Evolutionary conservation across 2,113 vertebrate species (phyloP).

Genomic region (Haemorhous mexicanus): DNA sequence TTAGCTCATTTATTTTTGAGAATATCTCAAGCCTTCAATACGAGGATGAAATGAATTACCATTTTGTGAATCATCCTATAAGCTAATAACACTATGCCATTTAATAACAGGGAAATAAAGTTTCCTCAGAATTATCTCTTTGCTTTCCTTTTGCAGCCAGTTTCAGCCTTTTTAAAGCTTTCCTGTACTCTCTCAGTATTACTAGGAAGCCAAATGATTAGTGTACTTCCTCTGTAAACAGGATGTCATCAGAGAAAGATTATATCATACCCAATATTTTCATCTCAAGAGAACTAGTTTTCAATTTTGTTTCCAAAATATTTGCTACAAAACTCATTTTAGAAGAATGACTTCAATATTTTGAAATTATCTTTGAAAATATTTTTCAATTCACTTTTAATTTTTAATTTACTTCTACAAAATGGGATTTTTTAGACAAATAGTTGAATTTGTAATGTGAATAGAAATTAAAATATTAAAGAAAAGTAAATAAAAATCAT

Average conservation of each 20-base stretch:
- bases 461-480: not conserved
- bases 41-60: not conserved
- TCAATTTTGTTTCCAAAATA: not conserved
- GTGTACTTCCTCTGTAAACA: not conserved
- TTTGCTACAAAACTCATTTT: not conserved
- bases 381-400: not conserved
- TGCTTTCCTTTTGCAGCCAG: not conserved
- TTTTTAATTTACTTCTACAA: not conserved
- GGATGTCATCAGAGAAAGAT: not conserved
- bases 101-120: not conserved
- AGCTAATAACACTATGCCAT: not conserved
- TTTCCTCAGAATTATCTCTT: not conserved
- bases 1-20: not conserved
- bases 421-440: not conserved
- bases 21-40: not conserved
- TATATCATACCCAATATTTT: not conserved
- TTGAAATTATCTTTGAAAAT: not conserved
- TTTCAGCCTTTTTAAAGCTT: not conserved
- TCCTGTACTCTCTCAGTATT: not conserved
- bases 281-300: not conserved
- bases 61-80: not conserved
- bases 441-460: not conserved
- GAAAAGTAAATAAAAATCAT: not conserved
- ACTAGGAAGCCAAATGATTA: not conserved
- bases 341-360: not conserved